These are phyloP conservation scores for Astyanax mexicanus DNA, from an alignment of 2,797 vertebrate genomes.

Conservation along the genomic window DNA sequence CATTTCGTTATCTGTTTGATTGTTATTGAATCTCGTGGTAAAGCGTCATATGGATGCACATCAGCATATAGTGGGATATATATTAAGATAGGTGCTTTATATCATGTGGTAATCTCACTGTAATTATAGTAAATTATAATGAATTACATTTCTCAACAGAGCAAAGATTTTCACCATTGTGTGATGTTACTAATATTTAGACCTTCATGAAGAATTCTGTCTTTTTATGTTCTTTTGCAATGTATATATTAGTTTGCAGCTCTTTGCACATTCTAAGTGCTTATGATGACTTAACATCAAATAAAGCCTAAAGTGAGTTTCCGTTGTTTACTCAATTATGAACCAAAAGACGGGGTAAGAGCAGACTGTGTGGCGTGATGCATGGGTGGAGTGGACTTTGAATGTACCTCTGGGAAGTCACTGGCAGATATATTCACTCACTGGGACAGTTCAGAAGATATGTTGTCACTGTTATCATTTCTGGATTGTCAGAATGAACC, in stretches of 20 bases:
- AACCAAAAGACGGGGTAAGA: constrained; percentile 75
- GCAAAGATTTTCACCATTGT: constrained; percentile 83
- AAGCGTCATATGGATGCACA: background rate
- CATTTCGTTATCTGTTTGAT: constrained; percentile 31
- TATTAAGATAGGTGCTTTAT: background rate
- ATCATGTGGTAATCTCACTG: too few species aligned
- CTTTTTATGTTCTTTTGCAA: constrained; percentile 81
- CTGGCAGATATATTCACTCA: constrained; percentile 24
- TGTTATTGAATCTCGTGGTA: constrained; percentile 34
- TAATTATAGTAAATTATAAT: background rate
- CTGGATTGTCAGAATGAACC: constrained; percentile 52
- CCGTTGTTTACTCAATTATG: constrained; percentile 68
- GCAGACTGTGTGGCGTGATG: constrained; percentile 52
- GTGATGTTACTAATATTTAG: constrained; percentile 81
- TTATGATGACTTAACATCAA: constrained; percentile 76
- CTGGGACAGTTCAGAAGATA: background rate
- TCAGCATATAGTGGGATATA: background rate
- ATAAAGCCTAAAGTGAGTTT: constrained; percentile 72
- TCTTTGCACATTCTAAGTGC: constrained; percentile 88
- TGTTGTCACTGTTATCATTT: background rate
- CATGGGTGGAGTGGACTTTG: constrained; percentile 73
- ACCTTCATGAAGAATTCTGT: constrained; percentile 68
- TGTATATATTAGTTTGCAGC: constrained; percentile 92
- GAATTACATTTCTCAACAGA: constrained; percentile 70
- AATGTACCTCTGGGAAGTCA: constrained; percentile 72